Conservation (phyloP, 2,113 vertebrate genomes). For the Calypte anna region DNA sequence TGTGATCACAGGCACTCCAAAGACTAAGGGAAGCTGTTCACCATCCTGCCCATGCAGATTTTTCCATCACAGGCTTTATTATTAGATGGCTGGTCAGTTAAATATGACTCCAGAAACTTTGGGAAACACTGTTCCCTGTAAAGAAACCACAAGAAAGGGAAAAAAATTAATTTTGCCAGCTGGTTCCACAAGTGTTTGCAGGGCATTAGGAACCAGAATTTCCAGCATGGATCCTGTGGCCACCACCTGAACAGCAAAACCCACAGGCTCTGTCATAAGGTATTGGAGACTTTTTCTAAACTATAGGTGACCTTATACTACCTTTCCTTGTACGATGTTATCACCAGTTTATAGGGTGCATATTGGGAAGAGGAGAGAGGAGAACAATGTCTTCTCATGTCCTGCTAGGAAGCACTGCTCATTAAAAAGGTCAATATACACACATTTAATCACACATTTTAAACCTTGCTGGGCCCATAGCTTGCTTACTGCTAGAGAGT, state of each 20-base stretch:
- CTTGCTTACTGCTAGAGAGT: slow-evolving; percentile 20
- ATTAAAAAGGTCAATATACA: background rate
- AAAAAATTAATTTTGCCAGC: background rate
- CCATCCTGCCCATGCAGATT: background rate
- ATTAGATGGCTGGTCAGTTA: background rate
- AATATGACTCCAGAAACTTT: background rate
- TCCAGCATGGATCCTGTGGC: accelerated
- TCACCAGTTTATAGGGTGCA: background rate
- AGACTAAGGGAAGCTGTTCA: background rate
- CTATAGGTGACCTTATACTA: background rate
- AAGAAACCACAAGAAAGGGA: background rate
- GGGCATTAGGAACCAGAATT: background rate
- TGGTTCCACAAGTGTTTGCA: background rate
- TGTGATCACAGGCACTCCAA: background rate
- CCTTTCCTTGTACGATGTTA: background rate
- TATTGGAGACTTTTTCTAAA: background rate
- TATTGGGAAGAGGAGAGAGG: background rate
- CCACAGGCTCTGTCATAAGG: background rate
- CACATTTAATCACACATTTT: background rate
- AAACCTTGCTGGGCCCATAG: background rate
- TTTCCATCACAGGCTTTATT: background rate
- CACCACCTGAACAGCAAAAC: background rate
- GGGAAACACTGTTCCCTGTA: background rate
- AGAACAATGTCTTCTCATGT: accelerated
- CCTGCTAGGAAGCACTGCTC: background rate